phyloP scores from a whole-genome alignment of 2,113 vertebrate genomes.

The Passer domesticus region DNA sequence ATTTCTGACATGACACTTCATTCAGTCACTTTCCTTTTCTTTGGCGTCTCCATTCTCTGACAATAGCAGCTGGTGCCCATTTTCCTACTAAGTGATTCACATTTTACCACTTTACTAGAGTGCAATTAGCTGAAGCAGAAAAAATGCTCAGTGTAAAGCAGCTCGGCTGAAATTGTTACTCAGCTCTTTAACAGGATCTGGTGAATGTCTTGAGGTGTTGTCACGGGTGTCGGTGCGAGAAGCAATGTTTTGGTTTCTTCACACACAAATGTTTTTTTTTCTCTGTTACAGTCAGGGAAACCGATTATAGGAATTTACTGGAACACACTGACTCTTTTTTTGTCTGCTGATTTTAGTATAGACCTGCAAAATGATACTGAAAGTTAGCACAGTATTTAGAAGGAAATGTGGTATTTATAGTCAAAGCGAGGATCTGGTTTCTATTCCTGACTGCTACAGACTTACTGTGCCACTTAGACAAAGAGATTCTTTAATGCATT shows the following conservation, averaged over 20 bases:
- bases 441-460: neutral
- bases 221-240: neutral
- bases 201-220: slow-evolving; percentile 20
- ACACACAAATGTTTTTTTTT: neutral
- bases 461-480: neutral
- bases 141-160: slow-evolving; percentile 46
- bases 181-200: slow-evolving; percentile 7
- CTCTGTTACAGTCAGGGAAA: neutral
- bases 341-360: neutral
- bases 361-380: neutral
- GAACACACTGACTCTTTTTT: neutral
- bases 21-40: slow-evolving; percentile 74
- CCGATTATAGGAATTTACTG: neutral
- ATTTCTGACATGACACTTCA: slow-evolving; percentile 87
- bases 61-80: slow-evolving; percentile 82
- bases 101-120: slow-evolving; percentile 77
- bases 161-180: slow-evolving; percentile 55
- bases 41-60: slow-evolving; percentile 67
- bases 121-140: slow-evolving; percentile 78
- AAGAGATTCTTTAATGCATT: neutral
- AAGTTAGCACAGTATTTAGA: neutral
- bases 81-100: slow-evolving; percentile 79
- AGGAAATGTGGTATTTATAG: neutral
- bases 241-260: neutral
- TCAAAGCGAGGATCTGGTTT: neutral